Conservation (phyloP, 2,888 invertebrate species). For the Drosophila ezoana region DNA sequence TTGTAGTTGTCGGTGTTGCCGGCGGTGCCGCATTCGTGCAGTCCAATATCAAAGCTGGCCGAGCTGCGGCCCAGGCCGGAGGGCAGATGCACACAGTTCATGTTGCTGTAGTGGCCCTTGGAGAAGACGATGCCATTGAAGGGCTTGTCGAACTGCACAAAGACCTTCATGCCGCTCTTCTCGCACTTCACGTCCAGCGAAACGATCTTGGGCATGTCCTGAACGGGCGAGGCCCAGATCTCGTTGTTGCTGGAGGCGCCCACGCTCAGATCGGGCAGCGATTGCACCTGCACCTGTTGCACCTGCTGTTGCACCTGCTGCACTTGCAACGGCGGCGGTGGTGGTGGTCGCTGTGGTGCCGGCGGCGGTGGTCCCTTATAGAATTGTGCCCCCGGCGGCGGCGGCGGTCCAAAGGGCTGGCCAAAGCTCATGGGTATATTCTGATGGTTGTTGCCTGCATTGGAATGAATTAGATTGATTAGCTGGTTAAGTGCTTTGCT, state of each 20-base stretch:
- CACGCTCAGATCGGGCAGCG: conserved; percentile 82
- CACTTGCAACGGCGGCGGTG: conserved; percentile 58
- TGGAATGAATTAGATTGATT: background rate
- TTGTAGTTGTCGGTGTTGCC: conserved; percentile 96
- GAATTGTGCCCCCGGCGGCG: conserved; percentile 85
- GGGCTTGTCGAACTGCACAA: conserved; percentile 96
- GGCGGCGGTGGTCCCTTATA: conserved; percentile 90
- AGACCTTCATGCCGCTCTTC: conserved; percentile 96
- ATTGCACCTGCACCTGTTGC: conserved; percentile 60
- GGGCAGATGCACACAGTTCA: conserved; percentile 95
- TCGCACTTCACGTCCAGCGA: conserved; percentile 97
- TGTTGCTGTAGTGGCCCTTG: conserved; percentile 96
- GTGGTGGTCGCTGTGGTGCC: conserved; percentile 57
- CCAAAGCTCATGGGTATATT: conserved; percentile 84
- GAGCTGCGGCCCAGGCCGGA: conserved; percentile 94
- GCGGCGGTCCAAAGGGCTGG: conserved; percentile 86
- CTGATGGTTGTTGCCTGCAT: conserved; percentile 83
- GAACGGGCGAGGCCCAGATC: conserved; percentile 93
- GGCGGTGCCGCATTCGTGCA: conserved; percentile 96
- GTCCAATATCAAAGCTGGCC: conserved; percentile 95
- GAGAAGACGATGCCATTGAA: conserved; percentile 98
- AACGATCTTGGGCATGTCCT: conserved; percentile 97
- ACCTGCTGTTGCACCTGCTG: conserved; percentile 65
- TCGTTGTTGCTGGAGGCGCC: conserved; percentile 87
- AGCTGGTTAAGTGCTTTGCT: background rate